A percentile compares a stretch with the other conserved stretches of the same genome.
Conservation (phyloP, 1,140 invertebrate genomes). For the Prorops nasuta region DNA sequence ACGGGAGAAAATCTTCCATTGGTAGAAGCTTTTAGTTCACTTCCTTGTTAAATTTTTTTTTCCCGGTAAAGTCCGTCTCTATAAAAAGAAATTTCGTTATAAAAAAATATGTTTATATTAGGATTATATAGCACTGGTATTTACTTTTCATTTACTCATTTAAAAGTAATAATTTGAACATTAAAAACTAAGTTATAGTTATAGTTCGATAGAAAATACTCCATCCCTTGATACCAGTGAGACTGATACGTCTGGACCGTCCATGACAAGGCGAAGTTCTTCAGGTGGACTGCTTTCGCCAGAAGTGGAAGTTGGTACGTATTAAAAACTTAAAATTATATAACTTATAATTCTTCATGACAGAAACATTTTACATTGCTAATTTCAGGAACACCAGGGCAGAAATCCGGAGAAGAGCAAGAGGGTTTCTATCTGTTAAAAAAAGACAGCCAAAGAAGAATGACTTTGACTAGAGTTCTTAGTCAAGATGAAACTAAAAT, state of each 20-base stretch:
- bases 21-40: too few relatives aligned
- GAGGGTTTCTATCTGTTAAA: conserved; percentile 94
- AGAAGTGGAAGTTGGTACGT: conserved; percentile 61
- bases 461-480: conserved; percentile 86
- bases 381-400: conserved; percentile 38
- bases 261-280: conserved; percentile 71
- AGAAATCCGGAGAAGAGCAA: conserved; percentile 67
- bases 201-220: conserved; percentile 62
- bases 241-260: conserved; percentile 58
- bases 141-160: too few relatives aligned
- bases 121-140: too few relatives aligned
- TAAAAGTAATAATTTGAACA: too few relatives aligned
- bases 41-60: too few relatives aligned
- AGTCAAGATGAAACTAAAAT: conserved; percentile 85
- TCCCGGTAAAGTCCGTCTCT: too few relatives aligned
- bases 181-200: too few relatives aligned
- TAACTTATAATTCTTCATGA: not conserved
- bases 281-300: conserved; percentile 77
- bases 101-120: too few relatives aligned
- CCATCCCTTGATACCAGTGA: conserved; percentile 70
- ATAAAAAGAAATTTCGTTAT: too few relatives aligned
- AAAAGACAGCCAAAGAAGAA: conserved; percentile 93
- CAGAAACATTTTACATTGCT: not conserved
- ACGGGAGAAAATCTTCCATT: too few relatives aligned
- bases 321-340: not conserved